Percentiles rank a stretch among this genome's conserved stretches.
Conservation (phyloP, 2,797 vertebrate species). For the Zenarchopterus dispar region DNA sequence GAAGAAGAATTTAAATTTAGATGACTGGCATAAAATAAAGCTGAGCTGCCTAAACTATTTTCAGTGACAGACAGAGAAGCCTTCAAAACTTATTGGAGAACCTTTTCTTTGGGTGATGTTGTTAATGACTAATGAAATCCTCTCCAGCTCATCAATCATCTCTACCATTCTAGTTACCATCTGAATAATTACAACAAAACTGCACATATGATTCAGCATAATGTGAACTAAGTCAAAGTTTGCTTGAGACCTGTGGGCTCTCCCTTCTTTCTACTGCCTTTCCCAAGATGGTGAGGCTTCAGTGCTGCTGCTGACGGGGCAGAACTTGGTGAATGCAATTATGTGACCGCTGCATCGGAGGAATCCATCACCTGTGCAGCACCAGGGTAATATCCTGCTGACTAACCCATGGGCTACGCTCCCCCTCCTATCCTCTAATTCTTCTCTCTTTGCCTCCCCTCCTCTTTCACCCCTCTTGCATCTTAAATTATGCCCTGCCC, state of each 20-base stretch:
- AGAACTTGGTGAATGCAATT: slow-evolving; percentile 82
- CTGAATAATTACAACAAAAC: background rate
- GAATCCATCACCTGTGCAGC: slow-evolving; percentile 79
- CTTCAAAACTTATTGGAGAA: slow-evolving; percentile 8
- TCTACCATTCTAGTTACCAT: background rate
- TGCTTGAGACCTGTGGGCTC: slow-evolving; percentile 41
- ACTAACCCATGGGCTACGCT: slow-evolving; percentile 66
- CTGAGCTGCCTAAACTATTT: slow-evolving; percentile 10
- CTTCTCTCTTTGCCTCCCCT: slow-evolving; percentile 30
- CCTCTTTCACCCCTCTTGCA: slow-evolving; percentile 45
- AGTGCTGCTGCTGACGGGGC: slow-evolving; percentile 79
- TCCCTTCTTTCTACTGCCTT: slow-evolving; percentile 61
- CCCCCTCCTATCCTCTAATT: slow-evolving; percentile 30
- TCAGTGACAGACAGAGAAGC: slow-evolving; percentile 9
- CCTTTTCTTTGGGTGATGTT: background rate
- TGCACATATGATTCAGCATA: slow-evolving; percentile 11
- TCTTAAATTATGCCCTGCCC: slow-evolving; percentile 67
- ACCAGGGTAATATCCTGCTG: slow-evolving; percentile 72
- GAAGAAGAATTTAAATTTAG: too few relatives aligned
- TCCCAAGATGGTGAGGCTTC: slow-evolving; percentile 53
- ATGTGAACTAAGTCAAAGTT: slow-evolving; percentile 45
- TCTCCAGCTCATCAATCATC: background rate
- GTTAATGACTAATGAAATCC: slow-evolving; percentile 1
- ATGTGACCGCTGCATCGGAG: slow-evolving; percentile 69
- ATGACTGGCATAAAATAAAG: slow-evolving; percentile 7